Percentiles rank a stretch among this genome's conserved stretches.
Evolutionary conservation across 1,140 invertebrate species (phyloP).

Genomic region (Holotrichia oblita): DNA sequence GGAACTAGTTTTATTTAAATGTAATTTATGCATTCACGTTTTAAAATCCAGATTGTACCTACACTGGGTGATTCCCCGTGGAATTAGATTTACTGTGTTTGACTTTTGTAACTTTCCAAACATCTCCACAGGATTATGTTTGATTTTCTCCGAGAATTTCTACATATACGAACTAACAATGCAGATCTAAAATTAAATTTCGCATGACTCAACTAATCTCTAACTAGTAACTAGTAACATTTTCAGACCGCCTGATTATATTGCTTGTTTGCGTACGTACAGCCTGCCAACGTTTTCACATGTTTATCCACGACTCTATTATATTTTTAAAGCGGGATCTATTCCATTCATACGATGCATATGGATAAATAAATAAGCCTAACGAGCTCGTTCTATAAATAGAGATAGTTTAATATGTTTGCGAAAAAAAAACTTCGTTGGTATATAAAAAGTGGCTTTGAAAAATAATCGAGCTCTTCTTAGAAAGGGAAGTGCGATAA

Average conservation of each 20-base stretch:
- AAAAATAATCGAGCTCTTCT: no score
- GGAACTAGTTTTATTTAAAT: no score
- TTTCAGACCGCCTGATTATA: not conserved
- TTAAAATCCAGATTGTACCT: no score
- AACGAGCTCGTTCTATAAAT: not conserved
- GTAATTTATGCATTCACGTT: no score
- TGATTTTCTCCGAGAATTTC: not conserved
- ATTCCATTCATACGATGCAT: not conserved
- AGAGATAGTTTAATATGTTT: no score
- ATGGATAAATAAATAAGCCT: constrained; percentile 4
- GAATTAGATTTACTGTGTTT: no score
- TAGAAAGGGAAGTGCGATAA: no score
- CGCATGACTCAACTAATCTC: not conserved
- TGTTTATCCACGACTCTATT: not conserved
- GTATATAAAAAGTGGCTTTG: no score
- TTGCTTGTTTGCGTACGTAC: not conserved
- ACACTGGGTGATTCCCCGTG: no score
- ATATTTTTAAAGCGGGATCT: not conserved
- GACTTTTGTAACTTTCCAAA: no score
- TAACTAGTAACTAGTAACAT: not conserved
- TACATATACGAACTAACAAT: not conserved
- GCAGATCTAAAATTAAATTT: not conserved
- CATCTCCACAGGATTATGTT: not conserved
- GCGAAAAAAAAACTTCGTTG: no score
- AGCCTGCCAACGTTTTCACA: not conserved